A percentile compares a stretch with the other conserved stretches of the same genome.
Conservation (phyloP, 1,140 invertebrate species). For the Solen grandis region DNA sequence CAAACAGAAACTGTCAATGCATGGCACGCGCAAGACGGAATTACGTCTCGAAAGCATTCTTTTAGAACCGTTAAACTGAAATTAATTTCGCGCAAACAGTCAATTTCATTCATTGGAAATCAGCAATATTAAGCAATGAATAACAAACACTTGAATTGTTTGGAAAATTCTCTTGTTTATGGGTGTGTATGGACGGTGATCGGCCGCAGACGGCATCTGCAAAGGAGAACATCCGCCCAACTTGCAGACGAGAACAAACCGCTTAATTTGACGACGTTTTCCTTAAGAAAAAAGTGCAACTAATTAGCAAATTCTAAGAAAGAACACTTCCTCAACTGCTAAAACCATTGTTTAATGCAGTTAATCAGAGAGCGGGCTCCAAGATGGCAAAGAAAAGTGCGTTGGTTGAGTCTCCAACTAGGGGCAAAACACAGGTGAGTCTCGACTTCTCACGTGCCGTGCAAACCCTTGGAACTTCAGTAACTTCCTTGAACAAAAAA, state of each 20-base stretch:
- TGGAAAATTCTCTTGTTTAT: conserved; percentile 50
- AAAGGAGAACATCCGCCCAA: conserved; percentile 5
- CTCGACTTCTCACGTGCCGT: neutral
- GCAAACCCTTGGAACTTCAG: neutral
- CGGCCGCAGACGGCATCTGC: conserved; percentile 32
- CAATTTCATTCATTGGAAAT: conserved; percentile 57
- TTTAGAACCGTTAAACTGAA: conserved; percentile 55
- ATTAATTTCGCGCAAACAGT: conserved; percentile 59
- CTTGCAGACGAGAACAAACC: neutral
- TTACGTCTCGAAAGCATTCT: conserved; percentile 8
- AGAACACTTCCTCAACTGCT: neutral
- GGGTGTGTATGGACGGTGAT: conserved; percentile 28
- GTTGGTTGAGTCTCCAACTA: neutral
- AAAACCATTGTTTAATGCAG: neutral
- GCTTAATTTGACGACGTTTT: neutral
- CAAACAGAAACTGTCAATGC: conserved; percentile 33
- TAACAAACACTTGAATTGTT: conserved; percentile 59
- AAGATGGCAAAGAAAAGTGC: neutral
- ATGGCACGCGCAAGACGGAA: conserved; percentile 38
- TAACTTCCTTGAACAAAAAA: neutral
- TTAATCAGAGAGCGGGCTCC: neutral
- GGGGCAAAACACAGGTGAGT: neutral
- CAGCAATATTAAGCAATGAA: conserved; percentile 57
- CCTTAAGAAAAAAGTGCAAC: conserved; percentile 8
- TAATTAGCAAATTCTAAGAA: conserved; percentile 7